Conservation (phyloP, 2,888 invertebrate species). For the Tipula helvola region DNA sequence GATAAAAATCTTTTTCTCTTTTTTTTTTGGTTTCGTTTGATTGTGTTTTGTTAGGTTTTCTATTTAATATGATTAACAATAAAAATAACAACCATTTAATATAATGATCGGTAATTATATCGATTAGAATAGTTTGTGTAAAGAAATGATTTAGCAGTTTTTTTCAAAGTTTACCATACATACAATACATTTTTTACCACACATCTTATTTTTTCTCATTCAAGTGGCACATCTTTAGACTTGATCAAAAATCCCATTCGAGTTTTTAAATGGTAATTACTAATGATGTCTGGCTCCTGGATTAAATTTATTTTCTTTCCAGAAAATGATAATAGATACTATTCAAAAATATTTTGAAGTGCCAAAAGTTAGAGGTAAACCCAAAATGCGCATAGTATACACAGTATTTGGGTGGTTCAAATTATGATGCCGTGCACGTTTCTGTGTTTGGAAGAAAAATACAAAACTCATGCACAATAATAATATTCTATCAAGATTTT, state of each 20-base stretch:
- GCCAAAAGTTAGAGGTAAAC: not conserved
- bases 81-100: not conserved
- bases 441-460: not conserved
- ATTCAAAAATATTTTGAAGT: not conserved
- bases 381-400: not conserved
- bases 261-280: not conserved
- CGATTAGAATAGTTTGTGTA: not conserved
- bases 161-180: not conserved
- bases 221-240: not conserved
- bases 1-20: not conserved
- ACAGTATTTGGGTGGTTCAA: not conserved
- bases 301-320: not conserved
- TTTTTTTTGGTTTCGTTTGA: not conserved
- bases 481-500: not conserved
- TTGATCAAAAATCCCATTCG: not conserved
- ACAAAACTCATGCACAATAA: not conserved
- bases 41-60: not conserved
- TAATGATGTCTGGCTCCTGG: not conserved
- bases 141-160: not conserved
- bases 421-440: not conserved
- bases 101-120: not conserved
- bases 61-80: not conserved
- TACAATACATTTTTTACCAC: not conserved
- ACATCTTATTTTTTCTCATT: not conserved
- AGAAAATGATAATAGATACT: not conserved